Evolutionary conservation across 1,140 invertebrate species (phyloP).

Genomic region (Brachionus calyciflorus): DNA sequence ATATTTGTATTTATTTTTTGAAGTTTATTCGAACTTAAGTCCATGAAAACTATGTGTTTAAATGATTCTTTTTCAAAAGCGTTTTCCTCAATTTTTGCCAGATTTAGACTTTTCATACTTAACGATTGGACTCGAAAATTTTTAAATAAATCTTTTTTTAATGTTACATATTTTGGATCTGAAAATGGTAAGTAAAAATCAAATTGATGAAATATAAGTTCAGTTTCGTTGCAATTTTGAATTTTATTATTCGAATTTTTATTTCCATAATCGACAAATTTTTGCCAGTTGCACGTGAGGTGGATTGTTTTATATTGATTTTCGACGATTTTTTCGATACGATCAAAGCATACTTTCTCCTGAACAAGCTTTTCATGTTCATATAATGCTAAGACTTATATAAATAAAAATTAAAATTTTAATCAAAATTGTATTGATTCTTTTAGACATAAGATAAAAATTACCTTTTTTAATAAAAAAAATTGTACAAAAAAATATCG

Average conservation of each 20-base stretch:
- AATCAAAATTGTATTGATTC: too few species aligned
- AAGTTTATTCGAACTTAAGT: not conserved
- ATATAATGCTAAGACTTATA: too few species aligned
- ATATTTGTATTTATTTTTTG: not conserved
- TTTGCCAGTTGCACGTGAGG: constrained; percentile 20
- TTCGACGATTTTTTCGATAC: not conserved
- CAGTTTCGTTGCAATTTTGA: constrained; percentile 3
- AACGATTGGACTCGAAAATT: constrained; percentile 9
- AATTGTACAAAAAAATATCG: too few species aligned
- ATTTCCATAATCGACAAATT: constrained; percentile 4
- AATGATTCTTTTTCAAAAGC: constrained; percentile 12
- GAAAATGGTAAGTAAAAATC: not conserved
- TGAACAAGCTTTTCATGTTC: not conserved
- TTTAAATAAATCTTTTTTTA: constrained; percentile 9
- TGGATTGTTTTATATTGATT: not conserved
- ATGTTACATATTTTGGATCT: not conserved
- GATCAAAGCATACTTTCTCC: not conserved
- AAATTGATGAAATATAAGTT: constrained; percentile 18
- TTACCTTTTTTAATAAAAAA: too few species aligned
- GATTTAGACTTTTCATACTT: not conserved
- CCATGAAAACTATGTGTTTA: not conserved
- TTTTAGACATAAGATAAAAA: too few species aligned
- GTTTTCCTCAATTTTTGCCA: not conserved
- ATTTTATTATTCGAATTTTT: not conserved
- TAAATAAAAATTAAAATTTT: too few species aligned